Conservation (phyloP, 2,888 invertebrate species). For the Caradrina clavipalpis region DNA sequence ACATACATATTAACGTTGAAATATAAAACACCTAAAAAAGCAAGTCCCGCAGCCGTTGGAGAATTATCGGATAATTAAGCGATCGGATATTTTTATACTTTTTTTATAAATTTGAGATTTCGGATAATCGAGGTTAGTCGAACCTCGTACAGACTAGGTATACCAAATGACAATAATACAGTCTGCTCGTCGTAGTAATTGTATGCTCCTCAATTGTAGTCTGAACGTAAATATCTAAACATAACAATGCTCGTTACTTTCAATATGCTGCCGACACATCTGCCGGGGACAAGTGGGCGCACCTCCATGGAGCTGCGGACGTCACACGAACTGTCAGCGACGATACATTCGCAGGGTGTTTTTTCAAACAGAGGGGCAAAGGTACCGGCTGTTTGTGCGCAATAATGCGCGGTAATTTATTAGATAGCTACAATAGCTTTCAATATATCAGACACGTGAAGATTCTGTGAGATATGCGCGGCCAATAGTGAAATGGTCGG, state of each 20-base stretch:
- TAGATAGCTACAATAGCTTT: neutral
- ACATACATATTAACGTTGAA: too few species aligned
- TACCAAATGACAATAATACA: constrained; percentile 9
- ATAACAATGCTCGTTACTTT: constrained; percentile 20
- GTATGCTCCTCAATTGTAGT: neutral
- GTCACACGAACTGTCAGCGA: neutral
- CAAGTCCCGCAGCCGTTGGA: too few species aligned
- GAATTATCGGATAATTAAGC: too few species aligned
- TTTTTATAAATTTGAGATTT: too few species aligned
- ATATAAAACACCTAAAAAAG: too few species aligned
- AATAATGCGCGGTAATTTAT: neutral
- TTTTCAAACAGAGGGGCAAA: neutral
- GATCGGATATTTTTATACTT: too few species aligned
- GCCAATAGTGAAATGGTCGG: neutral
- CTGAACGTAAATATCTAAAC: constrained; percentile 12
- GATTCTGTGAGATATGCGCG: neutral
- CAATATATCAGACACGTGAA: constrained; percentile 1
- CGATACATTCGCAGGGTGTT: neutral
- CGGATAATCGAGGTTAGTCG: too few species aligned
- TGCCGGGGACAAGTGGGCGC: constrained; percentile 32
- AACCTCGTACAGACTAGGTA: too few species aligned
- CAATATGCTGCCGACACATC: constrained; percentile 5
- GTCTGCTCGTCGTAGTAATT: neutral
- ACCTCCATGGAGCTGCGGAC: neutral
- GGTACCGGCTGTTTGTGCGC: neutral